A percentile compares a stretch with the other conserved stretches of the same genome.
These are phyloP conservation scores for Colostygia pectinataria DNA, from an alignment of 2,888 invertebrate species.

Conservation along the genomic window DNA sequence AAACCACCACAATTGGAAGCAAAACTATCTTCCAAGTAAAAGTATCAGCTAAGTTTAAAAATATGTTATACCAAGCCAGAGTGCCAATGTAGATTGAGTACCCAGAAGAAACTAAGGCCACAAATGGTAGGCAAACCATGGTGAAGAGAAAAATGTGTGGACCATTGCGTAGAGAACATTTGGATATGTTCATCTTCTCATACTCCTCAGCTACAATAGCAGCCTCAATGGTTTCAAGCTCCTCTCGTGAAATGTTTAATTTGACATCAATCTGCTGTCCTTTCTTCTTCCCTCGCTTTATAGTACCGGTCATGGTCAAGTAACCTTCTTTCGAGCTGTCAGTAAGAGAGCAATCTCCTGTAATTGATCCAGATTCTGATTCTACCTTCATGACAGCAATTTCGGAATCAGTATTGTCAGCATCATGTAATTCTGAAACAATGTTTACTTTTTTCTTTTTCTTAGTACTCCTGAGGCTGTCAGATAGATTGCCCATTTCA, in stretches of 20 bases:
- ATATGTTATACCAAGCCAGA: constrained; percentile 89
- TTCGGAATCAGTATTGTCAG: constrained; percentile 70
- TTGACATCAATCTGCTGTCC: constrained; percentile 88
- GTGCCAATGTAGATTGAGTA: constrained; percentile 90
- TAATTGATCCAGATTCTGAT: constrained; percentile 73
- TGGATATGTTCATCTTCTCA: constrained; percentile 81
- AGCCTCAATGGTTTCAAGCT: constrained; percentile 86
- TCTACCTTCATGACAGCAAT: constrained; percentile 64
- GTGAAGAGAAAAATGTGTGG: constrained; percentile 86
- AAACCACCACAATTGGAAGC: constrained; percentile 86
- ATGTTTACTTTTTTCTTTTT: constrained; percentile 86
- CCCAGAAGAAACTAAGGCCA: constrained; percentile 83
- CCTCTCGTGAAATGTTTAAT: constrained; percentile 87
- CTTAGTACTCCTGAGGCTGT: constrained; percentile 73
- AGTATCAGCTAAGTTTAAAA: constrained; percentile 87
- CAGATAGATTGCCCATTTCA: constrained; percentile 72
- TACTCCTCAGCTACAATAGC: constrained; percentile 83
- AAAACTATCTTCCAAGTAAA: constrained; percentile 85
- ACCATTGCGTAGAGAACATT: constrained; percentile 83
- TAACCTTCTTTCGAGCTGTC: constrained; percentile 83
- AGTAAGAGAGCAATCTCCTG: constrained; percentile 82
- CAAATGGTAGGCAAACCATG: constrained; percentile 86
- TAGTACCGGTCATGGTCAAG: constrained; percentile 88
- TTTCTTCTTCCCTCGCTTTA: constrained; percentile 87
- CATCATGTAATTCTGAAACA: constrained; percentile 75